phyloP scores from a whole-genome alignment of 2,797 vertebrate species.

The Megaceryle alcyon region DNA sequence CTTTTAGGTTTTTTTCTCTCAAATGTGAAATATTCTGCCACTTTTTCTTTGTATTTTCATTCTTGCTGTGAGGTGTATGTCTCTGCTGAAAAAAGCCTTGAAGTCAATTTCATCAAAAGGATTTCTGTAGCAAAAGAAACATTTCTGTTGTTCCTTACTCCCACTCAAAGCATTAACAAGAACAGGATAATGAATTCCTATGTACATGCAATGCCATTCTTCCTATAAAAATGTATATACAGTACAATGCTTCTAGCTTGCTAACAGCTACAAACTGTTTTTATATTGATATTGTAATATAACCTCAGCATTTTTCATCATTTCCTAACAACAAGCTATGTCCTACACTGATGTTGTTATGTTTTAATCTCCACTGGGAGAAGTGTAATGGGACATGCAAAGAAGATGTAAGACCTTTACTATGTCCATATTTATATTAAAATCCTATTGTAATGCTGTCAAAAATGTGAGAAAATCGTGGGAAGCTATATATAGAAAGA shows the following conservation, averaged over 20 bases:
- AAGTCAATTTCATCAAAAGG: background rate
- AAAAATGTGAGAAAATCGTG: background rate
- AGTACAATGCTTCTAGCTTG: background rate
- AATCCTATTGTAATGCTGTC: background rate
- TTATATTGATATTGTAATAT: background rate
- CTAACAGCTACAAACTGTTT: constrained; percentile 1
- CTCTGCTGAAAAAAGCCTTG: background rate
- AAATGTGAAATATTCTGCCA: background rate
- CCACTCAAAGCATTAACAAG: background rate
- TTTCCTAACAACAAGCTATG: background rate
- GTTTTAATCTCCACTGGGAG: background rate
- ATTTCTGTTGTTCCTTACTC: constrained; percentile 17
- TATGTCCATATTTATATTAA: background rate
- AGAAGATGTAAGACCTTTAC: background rate
- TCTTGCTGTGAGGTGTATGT: background rate
- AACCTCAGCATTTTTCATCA: background rate
- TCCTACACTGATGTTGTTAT: background rate
- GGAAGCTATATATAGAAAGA: background rate
- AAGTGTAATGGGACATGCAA: background rate
- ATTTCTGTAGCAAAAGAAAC: constrained; percentile 17
- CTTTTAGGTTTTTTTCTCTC: background rate
- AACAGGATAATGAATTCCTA: background rate
- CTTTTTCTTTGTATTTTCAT: background rate
- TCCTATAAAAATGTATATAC: background rate
- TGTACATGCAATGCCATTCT: background rate